Evolutionary conservation across 2,888 invertebrate species (phyloP).

Genomic region (Nowickia ferox): DNA sequence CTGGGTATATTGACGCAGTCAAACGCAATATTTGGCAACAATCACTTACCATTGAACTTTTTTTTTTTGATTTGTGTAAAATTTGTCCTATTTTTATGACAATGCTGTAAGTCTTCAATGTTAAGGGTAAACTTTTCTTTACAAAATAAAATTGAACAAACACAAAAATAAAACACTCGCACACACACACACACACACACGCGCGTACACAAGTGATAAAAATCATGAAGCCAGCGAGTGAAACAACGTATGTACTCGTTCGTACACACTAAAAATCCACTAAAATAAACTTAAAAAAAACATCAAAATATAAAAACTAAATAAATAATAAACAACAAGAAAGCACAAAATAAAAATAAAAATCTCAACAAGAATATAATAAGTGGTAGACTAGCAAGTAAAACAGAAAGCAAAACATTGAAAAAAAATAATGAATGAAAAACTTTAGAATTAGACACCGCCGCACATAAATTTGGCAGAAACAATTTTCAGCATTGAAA

Average conservation of each 20-base stretch:
- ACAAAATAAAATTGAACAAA: constrained; percentile 22
- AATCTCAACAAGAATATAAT: constrained; percentile 36
- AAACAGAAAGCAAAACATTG: constrained; percentile 13
- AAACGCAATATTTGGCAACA: not conserved
- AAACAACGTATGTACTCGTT: not conserved
- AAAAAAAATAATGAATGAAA: constrained; percentile 22
- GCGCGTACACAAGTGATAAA: constrained; percentile 37
- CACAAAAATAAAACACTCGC: not conserved
- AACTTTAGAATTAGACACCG: constrained; percentile 24
- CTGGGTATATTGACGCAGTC: not conserved
- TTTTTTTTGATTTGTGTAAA: not conserved
- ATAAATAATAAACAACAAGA: not conserved
- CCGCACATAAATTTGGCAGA: not conserved
- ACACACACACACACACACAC: no score
- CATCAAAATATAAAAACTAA: constrained; percentile 25
- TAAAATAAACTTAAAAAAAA: constrained; percentile 57
- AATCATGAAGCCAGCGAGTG: constrained; percentile 16
- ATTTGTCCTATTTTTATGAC: constrained; percentile 33
- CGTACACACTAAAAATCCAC: constrained; percentile 38
- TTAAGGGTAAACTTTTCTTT: constrained; percentile 57
- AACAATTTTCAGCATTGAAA: no score
- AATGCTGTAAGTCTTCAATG: constrained; percentile 52
- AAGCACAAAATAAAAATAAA: constrained; percentile 12
- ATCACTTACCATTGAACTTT: constrained; percentile 2
- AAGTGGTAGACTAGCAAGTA: constrained; percentile 35